These are phyloP conservation scores for Xanthia icteritia DNA, from an alignment of 2,888 invertebrate genomes.

Conservation along the genomic window DNA sequence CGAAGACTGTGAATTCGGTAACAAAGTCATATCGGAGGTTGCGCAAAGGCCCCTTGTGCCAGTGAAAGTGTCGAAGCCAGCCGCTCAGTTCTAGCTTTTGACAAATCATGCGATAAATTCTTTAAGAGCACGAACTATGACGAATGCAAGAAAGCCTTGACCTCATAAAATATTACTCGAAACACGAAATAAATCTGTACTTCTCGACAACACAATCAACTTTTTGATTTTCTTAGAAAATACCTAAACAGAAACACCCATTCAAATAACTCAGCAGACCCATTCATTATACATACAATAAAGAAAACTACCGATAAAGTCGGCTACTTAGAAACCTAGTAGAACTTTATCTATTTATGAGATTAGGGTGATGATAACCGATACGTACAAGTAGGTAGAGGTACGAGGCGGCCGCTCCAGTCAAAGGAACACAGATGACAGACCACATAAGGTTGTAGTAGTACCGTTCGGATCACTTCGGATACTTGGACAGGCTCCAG, in stretches of 20 bases:
- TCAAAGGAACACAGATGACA: conserved; percentile 54
- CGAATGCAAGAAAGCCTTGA: conserved; percentile 50
- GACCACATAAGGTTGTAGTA: conserved; percentile 67
- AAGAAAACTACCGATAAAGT: conserved; percentile 24
- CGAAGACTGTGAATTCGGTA: conserved; percentile 62
- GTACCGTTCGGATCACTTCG: conserved; percentile 73
- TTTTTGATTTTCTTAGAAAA: conserved; percentile 27
- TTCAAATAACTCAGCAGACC: conserved; percentile 11
- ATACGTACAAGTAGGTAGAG: conserved; percentile 17
- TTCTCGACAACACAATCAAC: conserved; percentile 3
- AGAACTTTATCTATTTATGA: conserved; percentile 35
- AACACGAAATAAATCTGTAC: conserved; percentile 24
- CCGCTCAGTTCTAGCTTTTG: conserved; percentile 63
- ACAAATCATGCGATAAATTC: conserved; percentile 67
- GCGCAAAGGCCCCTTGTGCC: conserved; percentile 70
- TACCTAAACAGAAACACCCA: conserved; percentile 8
- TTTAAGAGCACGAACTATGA: conserved; percentile 50
- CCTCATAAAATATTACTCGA: conserved; percentile 30
- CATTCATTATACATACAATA: conserved; percentile 14
- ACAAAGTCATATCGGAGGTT: conserved; percentile 74
- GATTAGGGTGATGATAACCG: conserved; percentile 40
- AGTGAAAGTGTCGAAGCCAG: conserved; percentile 75
- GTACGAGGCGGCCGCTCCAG: conserved; percentile 25
- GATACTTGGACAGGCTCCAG: conserved; percentile 61
- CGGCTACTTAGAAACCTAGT: conserved; percentile 11